These are phyloP conservation scores for Tenualosa thibaudeaui DNA, from an alignment of 2,797 vertebrate genomes.

Conservation along the genomic window DNA sequence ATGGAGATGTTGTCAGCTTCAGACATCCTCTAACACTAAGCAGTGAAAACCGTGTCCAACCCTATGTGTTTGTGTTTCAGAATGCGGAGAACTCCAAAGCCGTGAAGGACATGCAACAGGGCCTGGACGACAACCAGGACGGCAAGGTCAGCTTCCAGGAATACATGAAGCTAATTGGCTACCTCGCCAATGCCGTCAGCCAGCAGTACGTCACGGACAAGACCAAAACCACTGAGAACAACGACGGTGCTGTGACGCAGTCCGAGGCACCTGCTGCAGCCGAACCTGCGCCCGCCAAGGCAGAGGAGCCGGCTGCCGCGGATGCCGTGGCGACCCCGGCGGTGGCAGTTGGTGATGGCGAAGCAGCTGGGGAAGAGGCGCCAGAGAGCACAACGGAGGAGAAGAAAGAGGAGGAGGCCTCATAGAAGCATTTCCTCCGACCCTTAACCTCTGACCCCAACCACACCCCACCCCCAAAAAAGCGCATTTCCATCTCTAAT, in stretches of 20 bases:
- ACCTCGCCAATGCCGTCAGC: constrained; percentile 68
- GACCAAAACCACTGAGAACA: constrained; percentile 36
- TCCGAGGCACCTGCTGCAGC: constrained; percentile 38
- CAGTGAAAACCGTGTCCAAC: too few relatives aligned
- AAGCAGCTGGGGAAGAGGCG: constrained; percentile 45
- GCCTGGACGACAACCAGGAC: constrained; percentile 68
- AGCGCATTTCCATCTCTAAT: constrained; percentile 47
- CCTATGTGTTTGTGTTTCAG: too few relatives aligned
- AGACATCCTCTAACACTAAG: too few relatives aligned
- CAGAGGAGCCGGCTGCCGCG: constrained; percentile 39
- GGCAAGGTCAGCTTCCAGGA: constrained; percentile 76
- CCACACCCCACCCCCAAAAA: background rate
- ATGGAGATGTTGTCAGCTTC: too few relatives aligned
- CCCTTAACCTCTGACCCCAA: background rate
- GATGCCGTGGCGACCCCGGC: constrained; percentile 34
- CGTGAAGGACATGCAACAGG: constrained; percentile 67
- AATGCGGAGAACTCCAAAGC: constrained; percentile 69
- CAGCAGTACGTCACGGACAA: constrained; percentile 53
- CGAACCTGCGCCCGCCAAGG: constrained; percentile 31
- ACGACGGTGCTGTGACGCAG: constrained; percentile 53
- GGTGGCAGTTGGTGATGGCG: constrained; percentile 32
- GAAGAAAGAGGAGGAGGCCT: constrained; percentile 64
- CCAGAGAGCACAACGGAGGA: constrained; percentile 55
- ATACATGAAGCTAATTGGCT: constrained; percentile 77
- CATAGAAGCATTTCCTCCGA: constrained; percentile 61